These are phyloP conservation scores for Leptinotarsa rubiginosa DNA, from an alignment of 2,888 invertebrate species.

Conservation along the genomic window DNA sequence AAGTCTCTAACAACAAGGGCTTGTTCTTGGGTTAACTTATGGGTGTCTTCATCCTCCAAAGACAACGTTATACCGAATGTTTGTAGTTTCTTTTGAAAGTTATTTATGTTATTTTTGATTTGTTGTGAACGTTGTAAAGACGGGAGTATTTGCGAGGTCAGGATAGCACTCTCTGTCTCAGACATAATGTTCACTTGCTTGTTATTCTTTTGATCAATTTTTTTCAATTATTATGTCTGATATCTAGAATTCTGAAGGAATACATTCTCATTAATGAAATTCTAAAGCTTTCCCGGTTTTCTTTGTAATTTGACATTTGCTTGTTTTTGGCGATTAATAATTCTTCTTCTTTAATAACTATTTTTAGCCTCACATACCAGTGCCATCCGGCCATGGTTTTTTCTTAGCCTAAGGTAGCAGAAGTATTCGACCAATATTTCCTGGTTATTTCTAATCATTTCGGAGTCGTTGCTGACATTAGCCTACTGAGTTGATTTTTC, in stretches of 20 bases:
- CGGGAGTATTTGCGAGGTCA: slow-evolving; percentile 38
- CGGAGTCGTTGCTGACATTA: too few relatives aligned
- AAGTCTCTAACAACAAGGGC: slow-evolving; percentile 61
- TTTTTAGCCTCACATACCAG: background rate
- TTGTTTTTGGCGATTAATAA: background rate
- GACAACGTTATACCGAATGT: slow-evolving; percentile 56
- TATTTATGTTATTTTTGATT: slow-evolving; percentile 33
- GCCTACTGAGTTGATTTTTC: too few relatives aligned
- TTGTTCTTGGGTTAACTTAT: slow-evolving; percentile 59
- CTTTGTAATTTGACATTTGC: background rate
- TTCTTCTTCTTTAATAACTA: background rate
- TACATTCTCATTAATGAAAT: too few relatives aligned
- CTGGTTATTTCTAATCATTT: too few relatives aligned
- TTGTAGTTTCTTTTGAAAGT: slow-evolving; percentile 45
- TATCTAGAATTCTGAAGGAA: too few relatives aligned
- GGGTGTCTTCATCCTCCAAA: slow-evolving; percentile 51
- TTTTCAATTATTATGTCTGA: too few relatives aligned
- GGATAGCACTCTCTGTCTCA: slow-evolving; percentile 30
- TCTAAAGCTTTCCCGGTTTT: background rate
- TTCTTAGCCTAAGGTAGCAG: background rate
- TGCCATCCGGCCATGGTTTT: background rate
- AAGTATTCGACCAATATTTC: too few relatives aligned
- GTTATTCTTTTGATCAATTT: too few relatives aligned
- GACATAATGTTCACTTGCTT: slow-evolving; percentile 30
- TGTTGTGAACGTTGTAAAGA: slow-evolving; percentile 34